These are phyloP conservation scores for Cricetomys ansorgei DNA, from an alignment of 2,113 vertebrate genomes.

Conservation along the genomic window DNA sequence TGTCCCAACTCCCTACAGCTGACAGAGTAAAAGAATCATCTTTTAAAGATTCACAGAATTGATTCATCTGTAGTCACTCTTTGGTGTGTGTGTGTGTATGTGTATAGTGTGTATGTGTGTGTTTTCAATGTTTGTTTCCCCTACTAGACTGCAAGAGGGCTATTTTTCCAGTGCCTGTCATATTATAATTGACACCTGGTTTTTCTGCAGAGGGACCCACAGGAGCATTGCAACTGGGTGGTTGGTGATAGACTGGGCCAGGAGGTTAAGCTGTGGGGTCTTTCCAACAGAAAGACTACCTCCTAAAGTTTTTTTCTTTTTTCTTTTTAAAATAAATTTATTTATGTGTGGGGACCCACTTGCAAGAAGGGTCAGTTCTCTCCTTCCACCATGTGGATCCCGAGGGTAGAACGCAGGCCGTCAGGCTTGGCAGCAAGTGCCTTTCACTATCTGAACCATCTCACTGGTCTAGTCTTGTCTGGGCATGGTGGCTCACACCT, in stretches of 20 bases:
- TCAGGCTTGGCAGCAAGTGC: neutral
- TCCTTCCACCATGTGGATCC: neutral
- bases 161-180: neutral
- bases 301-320: neutral
- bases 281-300: neutral
- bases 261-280: no score
- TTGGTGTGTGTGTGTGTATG: neutral
- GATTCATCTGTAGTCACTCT: neutral
- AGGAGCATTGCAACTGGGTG: neutral
- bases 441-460: neutral
- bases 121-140: neutral
- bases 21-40: neutral
- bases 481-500: no score
- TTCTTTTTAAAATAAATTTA: neutral
- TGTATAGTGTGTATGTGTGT: neutral
- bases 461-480: neutral
- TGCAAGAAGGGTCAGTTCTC: neutral
- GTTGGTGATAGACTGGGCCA: neutral
- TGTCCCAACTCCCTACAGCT: neutral
- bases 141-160: neutral
- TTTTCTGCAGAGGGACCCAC: neutral
- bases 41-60: neutral
- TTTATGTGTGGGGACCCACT: neutral
- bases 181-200: fast-evolving
- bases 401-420: neutral